Base-by-base conservation (phyloP, 2,113 vertebrate genomes). In the Phylloscopus trochilus region DNA sequence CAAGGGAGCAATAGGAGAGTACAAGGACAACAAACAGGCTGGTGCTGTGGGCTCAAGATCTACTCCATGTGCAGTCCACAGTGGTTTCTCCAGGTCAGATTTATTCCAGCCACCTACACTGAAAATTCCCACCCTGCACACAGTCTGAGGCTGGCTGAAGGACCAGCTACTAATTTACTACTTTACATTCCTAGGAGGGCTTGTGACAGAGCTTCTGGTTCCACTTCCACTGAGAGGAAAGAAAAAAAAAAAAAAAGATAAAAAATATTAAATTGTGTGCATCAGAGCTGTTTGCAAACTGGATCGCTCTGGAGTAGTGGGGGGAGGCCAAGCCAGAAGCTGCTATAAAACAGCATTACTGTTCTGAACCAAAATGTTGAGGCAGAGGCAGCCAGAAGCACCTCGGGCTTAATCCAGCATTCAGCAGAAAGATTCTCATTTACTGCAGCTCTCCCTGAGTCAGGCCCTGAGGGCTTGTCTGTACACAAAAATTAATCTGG, bases 401-500 rank as follows among this genome's bases (percentile, higher is more conserved):
- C 74, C 74, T 73, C 8, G 0, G 74, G 67, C 67, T 84, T 73
- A 67, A 83, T 77, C 62, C 70, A 90, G 44, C 46, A 46, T 17
- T 95, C 47, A 81, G n/a, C 44, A 87, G 81, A 92, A 92, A 79
- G 37, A 23, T 79, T 87, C n/a, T 76, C 46, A 39, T 85, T 88
- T 94, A 63, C 43, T 85, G 64, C 78, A 74, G 70, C 1, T 1
- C 53, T 95, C 51, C 74, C 35, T 37, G 47, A 77, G 73, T 93
- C 46, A 78, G 91, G 35, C 74, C 96, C 82, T 55, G 26, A 92
- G 91, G 96, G 82, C 14, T 91, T 66, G 75, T 91, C 93, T 97
- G 84, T 82, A 85, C 4, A 3, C 46, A 92, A 85, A 96, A 95
- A 69, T 80, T 91, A 93, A 95, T 95, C 93, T 92, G 91, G 95